Base-by-base conservation (phyloP, 2,888 invertebrate species). In the Brachypalpus laphriformis region DNA sequence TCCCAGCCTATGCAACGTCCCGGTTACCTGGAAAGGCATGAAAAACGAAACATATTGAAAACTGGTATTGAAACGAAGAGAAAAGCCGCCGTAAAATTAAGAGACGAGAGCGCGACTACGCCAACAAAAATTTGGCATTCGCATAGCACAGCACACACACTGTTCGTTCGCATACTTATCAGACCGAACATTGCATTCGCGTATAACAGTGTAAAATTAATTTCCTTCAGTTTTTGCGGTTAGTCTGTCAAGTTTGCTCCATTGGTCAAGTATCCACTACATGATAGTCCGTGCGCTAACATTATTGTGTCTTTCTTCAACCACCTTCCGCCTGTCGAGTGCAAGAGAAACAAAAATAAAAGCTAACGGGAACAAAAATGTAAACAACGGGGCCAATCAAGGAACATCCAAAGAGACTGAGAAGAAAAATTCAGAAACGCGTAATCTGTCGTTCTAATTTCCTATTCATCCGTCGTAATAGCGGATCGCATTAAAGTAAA, bases 311-410 rank as follows among this genome's bases (percentile, higher is more conserved):
- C 34, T 72, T 49, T 51, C 3, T 31, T 7, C 11, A 47, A 6
- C 7, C 9, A 20, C 3, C 22, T 16, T 51, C 5, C n/a, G 18
- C 3, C 18, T 7, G 20, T 20, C 16, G 20, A 20, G 47, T 20
- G 47, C 16, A 45, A 63, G 16, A 65, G 9, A 40, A 18, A n/a
- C 49, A 37, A 51, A 71, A 57, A 20, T 28, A 49, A 59, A 59
- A 22, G 9, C 4, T 18, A 47, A 56, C n/a, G 9, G 20, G 7
- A 47, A 68, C 18, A 18, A 71, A 82, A 63, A 82, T 82, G 82
- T 82, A 63, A 70, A 76, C 57, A 56, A 71, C 70, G 70, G 70
- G 68, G 54, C 37, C 74, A 47, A 75, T n/a, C n/a, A n/a, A n/a
- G n/a, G n/a, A n/a, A n/a, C n/a, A 16, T 45, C 1, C 7, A 9